These are phyloP conservation scores for Synanthedon andrenaeformis DNA, from an alignment of 2,888 invertebrate species.

Conservation along the genomic window DNA sequence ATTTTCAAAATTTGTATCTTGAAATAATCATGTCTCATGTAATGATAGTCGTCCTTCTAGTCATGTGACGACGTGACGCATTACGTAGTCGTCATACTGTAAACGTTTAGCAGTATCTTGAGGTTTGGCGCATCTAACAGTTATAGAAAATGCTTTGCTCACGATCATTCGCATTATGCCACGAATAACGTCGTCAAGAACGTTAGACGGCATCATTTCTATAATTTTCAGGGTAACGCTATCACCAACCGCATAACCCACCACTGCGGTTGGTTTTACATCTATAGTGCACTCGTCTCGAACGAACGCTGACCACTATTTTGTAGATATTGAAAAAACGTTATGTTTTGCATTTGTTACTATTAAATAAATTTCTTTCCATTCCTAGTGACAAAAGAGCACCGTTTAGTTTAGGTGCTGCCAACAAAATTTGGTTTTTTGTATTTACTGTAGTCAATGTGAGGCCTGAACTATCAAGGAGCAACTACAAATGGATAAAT, in stretches of 20 bases:
- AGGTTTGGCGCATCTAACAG: not conserved
- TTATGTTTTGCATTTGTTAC: not conserved
- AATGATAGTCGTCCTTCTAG: too few species aligned
- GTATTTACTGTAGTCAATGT: too few species aligned
- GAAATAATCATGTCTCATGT: too few species aligned
- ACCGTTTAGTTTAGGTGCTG: too few species aligned
- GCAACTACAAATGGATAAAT: too few species aligned
- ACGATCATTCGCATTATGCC: slow-evolving; percentile 1
- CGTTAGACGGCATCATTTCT: slow-evolving; percentile 30
- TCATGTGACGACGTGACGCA: too few species aligned
- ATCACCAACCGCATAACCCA: slow-evolving; percentile 34
- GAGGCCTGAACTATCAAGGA: too few species aligned
- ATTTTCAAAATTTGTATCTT: too few species aligned
- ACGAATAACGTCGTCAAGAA: slow-evolving; percentile 17
- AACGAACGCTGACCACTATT: slow-evolving; percentile 35
- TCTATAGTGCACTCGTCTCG: slow-evolving; percentile 40
- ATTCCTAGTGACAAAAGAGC: too few species aligned
- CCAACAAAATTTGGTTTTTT: too few species aligned
- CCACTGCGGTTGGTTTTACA: slow-evolving; percentile 36
- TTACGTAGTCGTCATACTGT: too few species aligned
- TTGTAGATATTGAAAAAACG: slow-evolving; percentile 9
- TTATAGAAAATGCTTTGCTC: slow-evolving; percentile 1
- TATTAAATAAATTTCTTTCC: not conserved
- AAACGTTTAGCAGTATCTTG: not conserved
- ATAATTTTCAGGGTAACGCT: slow-evolving; percentile 28